These are phyloP conservation scores for Bolinopsis microptera DNA, from an alignment of 37 sponge, comb jelly and placozoan genomes.

Conservation along the genomic window DNA sequence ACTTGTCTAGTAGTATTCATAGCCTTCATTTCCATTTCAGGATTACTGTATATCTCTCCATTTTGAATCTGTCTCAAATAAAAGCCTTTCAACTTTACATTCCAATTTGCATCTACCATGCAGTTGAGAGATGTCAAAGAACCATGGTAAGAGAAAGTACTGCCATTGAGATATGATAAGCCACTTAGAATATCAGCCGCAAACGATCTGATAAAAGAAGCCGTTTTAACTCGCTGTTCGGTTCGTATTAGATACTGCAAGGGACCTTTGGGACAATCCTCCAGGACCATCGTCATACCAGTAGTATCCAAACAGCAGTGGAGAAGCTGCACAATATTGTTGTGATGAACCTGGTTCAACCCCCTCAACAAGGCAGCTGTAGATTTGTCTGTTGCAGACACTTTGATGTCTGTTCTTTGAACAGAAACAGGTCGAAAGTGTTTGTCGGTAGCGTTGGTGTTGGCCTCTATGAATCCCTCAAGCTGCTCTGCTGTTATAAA, in stretches of 20 bases:
- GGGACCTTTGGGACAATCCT: constrained; percentile 13
- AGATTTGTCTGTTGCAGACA: neutral
- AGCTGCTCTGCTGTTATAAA: neutral
- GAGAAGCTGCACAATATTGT: constrained; percentile 4
- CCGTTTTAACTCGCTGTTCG: constrained; percentile 4
- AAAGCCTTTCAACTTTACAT: constrained; percentile 25
- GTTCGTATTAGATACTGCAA: constrained; percentile 19
- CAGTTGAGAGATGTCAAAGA: constrained; percentile 52
- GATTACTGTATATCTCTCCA: neutral
- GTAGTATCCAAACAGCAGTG: constrained; percentile 1
- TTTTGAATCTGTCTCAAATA: neutral
- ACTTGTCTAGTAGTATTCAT: neutral
- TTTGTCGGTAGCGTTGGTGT: neutral
- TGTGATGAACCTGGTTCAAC: neutral
- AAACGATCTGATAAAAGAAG: constrained; percentile 34
- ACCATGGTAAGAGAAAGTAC: neutral
- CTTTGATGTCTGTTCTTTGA: neutral
- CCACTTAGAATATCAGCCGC: neutral
- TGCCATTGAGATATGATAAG: constrained; percentile 7
- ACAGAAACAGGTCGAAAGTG: neutral
- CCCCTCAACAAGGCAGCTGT: neutral
- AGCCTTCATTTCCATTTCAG: neutral
- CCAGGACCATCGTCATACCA: neutral
- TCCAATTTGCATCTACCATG: constrained; percentile 51
- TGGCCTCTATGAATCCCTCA: neutral